phyloP scores from a whole-genome alignment of 2,888 invertebrate genomes.

The Eupithecia exiguata region DNA sequence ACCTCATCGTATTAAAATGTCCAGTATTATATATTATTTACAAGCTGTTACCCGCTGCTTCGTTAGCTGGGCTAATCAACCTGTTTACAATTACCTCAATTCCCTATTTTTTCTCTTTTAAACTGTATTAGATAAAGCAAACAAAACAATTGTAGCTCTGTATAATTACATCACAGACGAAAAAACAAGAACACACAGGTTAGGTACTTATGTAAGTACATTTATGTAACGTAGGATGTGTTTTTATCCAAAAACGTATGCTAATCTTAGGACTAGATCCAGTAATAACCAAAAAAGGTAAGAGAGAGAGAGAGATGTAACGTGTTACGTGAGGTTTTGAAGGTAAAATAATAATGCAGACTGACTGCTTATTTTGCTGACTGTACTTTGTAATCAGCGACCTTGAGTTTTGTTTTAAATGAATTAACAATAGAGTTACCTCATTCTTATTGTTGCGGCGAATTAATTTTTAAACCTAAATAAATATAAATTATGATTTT shows the following conservation, averaged over 20 bases:
- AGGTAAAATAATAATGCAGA: background rate
- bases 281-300: background rate
- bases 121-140: too few relatives aligned
- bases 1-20: background rate
- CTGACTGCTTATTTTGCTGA: background rate
- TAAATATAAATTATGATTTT: background rate
- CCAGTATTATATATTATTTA: too few relatives aligned
- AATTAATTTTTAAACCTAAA: background rate
- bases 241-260: background rate
- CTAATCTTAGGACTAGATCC: background rate
- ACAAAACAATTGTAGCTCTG: too few relatives aligned
- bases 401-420: slow-evolving; percentile 20
- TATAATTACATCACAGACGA: too few relatives aligned
- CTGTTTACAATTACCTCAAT: too few relatives aligned
- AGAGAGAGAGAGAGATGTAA: background rate
- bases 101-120: too few relatives aligned
- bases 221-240: background rate
- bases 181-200: too few relatives aligned
- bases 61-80: too few relatives aligned
- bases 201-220: too few relatives aligned
- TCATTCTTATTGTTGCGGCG: background rate
- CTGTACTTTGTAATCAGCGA: slow-evolving; percentile 4
- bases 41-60: too few relatives aligned
- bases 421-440: slow-evolving; percentile 18
- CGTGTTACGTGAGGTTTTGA: background rate